Percentiles rank a stretch among this genome's conserved stretches.
These are phyloP conservation scores for Vulpes ferrilata DNA, from an alignment of 2,113 vertebrate species.

Conservation along the genomic window DNA sequence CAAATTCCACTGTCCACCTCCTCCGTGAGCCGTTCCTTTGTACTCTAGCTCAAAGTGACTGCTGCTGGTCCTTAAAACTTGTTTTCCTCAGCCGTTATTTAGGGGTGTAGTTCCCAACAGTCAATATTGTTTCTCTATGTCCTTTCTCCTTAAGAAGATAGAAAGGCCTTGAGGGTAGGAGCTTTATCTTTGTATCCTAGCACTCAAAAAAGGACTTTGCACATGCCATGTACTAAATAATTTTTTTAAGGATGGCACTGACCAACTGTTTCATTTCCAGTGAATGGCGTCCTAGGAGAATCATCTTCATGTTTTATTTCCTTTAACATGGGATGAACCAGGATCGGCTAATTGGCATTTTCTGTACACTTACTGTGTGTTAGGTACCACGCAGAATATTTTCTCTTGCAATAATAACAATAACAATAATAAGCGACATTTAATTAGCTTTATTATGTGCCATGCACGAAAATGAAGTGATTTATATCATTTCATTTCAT, in stretches of 20 bases:
- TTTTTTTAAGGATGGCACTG: neutral
- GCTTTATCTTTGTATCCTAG: neutral
- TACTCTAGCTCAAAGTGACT: neutral
- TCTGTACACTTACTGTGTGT: neutral
- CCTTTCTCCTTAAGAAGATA: neutral
- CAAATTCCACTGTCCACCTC: neutral
- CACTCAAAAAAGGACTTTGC: neutral
- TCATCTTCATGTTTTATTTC: neutral
- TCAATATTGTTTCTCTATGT: neutral
- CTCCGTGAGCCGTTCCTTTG: neutral
- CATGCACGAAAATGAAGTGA: neutral
- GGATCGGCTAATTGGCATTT: neutral
- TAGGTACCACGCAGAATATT: neutral
- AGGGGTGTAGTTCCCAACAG: neutral
- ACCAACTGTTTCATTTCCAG: neutral
- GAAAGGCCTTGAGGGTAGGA: neutral
- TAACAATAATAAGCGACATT: neutral
- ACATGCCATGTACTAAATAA: neutral
- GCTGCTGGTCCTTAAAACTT: neutral
- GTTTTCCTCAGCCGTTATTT: neutral
- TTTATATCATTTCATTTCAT: neutral
- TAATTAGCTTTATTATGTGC: neutral
- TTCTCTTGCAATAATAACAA: neutral
- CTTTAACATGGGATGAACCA: neutral
- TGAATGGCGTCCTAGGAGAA: neutral